Evolutionary conservation across 2,888 invertebrate genomes (phyloP).

Genomic region (Ornithoptera priamus): DNA sequence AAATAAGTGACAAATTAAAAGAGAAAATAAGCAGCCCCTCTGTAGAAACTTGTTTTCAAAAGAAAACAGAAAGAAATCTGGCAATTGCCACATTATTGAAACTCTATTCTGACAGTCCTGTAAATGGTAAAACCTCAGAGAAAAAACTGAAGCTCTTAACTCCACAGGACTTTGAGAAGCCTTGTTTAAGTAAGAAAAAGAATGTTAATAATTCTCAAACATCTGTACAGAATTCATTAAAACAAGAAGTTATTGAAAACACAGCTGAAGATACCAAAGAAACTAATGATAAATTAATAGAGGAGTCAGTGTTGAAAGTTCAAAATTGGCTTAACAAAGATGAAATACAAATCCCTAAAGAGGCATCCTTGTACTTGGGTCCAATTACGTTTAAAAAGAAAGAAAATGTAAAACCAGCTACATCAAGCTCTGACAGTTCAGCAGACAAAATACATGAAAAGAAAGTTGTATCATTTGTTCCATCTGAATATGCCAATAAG

Average conservation of each 20-base stretch:
- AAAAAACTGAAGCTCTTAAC: slow-evolving; percentile 44
- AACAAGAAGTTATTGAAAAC: neutral
- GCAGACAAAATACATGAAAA: slow-evolving; percentile 11
- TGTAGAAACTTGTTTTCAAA: slow-evolving; percentile 40
- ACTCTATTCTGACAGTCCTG: slow-evolving; percentile 40
- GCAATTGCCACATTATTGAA: slow-evolving; percentile 57
- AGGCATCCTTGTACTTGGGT: slow-evolving; percentile 31
- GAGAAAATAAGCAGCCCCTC: slow-evolving; percentile 46
- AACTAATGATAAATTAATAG: slow-evolving; percentile 15
- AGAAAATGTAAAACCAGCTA: slow-evolving; percentile 25
- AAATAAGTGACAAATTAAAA: slow-evolving; percentile 42
- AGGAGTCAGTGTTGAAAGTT: slow-evolving; percentile 38
- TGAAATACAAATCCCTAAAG: slow-evolving; percentile 18
- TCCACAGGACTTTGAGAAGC: slow-evolving; percentile 47
- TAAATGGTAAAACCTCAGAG: slow-evolving; percentile 12
- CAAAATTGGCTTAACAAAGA: slow-evolving; percentile 37
- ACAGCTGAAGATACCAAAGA: neutral
- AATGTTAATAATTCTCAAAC: neutral
- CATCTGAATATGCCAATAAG: slow-evolving; percentile 35
- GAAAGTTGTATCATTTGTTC: slow-evolving; percentile 25
- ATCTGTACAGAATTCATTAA: neutral
- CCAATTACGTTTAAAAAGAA: slow-evolving; percentile 39
- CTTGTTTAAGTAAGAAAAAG: neutral
- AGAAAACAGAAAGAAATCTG: slow-evolving; percentile 50
- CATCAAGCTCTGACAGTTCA: slow-evolving; percentile 17